Evolutionary conservation across 2,888 invertebrate species (phyloP).

Genomic region (Scaptomyza tumidula): DNA sequence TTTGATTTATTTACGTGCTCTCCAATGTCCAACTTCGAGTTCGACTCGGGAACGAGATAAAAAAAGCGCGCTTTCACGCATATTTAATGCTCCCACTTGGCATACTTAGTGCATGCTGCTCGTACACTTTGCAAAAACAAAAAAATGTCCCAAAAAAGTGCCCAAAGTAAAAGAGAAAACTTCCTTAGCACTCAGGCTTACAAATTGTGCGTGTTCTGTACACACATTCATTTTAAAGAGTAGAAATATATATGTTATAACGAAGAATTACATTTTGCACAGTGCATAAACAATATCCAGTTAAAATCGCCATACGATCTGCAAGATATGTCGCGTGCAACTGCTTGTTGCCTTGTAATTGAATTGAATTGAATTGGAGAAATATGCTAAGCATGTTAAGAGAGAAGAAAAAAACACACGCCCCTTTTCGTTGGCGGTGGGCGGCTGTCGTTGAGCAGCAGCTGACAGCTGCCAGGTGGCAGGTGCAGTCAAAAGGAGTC

Average conservation of each 20-base stretch:
- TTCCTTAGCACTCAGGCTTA: background rate
- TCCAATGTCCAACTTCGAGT: constrained; percentile 30
- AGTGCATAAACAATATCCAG: constrained; percentile 16
- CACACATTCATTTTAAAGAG: too few relatives aligned
- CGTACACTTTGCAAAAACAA: constrained; percentile 1
- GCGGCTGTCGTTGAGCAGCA: constrained; percentile 33
- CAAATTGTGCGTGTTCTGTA: background rate
- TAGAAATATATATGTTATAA: too few relatives aligned
- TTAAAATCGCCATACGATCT: constrained; percentile 39
- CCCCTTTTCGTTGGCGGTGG: constrained; percentile 29
- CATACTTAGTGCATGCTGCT: constrained; percentile 4
- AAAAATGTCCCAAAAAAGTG: background rate
- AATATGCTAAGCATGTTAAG: constrained; percentile 64
- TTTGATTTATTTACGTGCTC: constrained; percentile 78
- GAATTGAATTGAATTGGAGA: constrained; percentile 49
- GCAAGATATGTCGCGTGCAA: constrained; percentile 52
- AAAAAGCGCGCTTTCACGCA: constrained; percentile 73
- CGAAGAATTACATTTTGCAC: background rate
- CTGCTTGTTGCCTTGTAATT: constrained; percentile 58
- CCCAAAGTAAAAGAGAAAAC: background rate
- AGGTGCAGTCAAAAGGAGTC: constrained; percentile 47
- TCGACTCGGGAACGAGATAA: constrained; percentile 61
- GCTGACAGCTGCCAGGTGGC: constrained; percentile 53
- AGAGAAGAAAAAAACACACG: constrained; percentile 28
- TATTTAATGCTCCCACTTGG: constrained; percentile 59